Conservation (phyloP, 2,888 invertebrate species). For the Chloroclystis v-ata region DNA sequence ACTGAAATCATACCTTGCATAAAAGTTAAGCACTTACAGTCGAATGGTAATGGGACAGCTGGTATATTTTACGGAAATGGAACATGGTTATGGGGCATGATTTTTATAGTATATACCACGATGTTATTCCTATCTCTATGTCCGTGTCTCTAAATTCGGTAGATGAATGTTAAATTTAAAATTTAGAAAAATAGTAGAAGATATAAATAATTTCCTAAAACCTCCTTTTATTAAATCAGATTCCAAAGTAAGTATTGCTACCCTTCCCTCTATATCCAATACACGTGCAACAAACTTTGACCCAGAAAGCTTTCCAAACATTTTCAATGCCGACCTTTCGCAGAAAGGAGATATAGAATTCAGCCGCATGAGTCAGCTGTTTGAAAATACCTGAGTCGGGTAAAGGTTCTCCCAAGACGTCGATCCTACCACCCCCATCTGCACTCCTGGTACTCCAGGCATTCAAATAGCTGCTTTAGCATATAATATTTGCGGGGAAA, state of each 20-base stretch:
- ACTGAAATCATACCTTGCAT: slow-evolving; percentile 38
- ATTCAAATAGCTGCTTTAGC: slow-evolving; percentile 56
- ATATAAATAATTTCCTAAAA: too few species aligned
- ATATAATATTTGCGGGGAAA: slow-evolving; percentile 49
- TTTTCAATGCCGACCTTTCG: slow-evolving; percentile 7
- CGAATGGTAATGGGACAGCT: slow-evolving; percentile 14
- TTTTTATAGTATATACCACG: too few species aligned
- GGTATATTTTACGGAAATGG: not conserved
- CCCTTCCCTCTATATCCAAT: too few species aligned
- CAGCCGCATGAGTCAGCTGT: slow-evolving; percentile 17
- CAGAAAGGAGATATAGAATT: slow-evolving; percentile 5
- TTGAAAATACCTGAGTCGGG: slow-evolving; percentile 8
- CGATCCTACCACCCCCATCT: slow-evolving; percentile 38
- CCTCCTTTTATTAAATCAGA: too few species aligned
- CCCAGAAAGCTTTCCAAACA: slow-evolving; percentile 6
- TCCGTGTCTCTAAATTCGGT: too few species aligned
- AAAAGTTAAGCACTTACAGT: slow-evolving; percentile 37
- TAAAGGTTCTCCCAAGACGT: slow-evolving; percentile 44
- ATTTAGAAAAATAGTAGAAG: too few species aligned
- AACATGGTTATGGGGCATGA: too few species aligned
- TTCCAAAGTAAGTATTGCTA: too few species aligned
- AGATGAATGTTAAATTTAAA: too few species aligned
- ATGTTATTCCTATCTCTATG: too few species aligned
- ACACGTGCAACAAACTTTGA: slow-evolving; percentile 4
- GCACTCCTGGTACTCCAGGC: slow-evolving; percentile 36